These are phyloP conservation scores for Drosophila prosaltans DNA, from an alignment of 1,140 invertebrate species.

Conservation along the genomic window DNA sequence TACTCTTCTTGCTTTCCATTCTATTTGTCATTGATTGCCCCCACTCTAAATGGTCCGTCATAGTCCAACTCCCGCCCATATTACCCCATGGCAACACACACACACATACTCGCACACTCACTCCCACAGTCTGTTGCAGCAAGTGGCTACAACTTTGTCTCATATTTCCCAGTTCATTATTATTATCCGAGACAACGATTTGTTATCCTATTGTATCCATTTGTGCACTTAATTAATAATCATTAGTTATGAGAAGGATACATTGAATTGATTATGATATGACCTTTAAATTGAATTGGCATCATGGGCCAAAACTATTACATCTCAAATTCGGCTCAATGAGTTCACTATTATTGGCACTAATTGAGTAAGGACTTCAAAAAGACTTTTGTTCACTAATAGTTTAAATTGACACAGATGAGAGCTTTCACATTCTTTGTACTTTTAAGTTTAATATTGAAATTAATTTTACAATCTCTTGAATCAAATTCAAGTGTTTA, in stretches of 20 bases:
- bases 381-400: neutral
- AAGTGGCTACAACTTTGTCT: conserved; percentile 15
- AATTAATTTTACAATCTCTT: neutral
- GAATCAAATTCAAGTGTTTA: too few relatives aligned
- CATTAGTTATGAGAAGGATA: conserved; percentile 40
- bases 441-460: neutral
- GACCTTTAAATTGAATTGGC: conserved; percentile 35
- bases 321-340: conserved; percentile 10
- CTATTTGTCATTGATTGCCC: neutral
- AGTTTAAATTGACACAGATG: neutral
- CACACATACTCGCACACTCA: neutral
- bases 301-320: conserved; percentile 40
- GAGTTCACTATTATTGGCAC: neutral
- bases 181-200: neutral
- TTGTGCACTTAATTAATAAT: conserved; percentile 54
- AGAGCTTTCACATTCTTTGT: neutral
- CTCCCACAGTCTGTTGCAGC: conserved; percentile 5
- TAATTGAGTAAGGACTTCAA: conserved; percentile 3
- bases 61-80: neutral
- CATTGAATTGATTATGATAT: conserved; percentile 42
- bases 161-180: conserved; percentile 6
- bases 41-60: neutral
- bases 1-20: neutral
- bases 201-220: conserved; percentile 29
- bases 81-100: conserved; percentile 8